Conservation (phyloP, 2,113 vertebrate species). For the Arizona elegans region DNA sequence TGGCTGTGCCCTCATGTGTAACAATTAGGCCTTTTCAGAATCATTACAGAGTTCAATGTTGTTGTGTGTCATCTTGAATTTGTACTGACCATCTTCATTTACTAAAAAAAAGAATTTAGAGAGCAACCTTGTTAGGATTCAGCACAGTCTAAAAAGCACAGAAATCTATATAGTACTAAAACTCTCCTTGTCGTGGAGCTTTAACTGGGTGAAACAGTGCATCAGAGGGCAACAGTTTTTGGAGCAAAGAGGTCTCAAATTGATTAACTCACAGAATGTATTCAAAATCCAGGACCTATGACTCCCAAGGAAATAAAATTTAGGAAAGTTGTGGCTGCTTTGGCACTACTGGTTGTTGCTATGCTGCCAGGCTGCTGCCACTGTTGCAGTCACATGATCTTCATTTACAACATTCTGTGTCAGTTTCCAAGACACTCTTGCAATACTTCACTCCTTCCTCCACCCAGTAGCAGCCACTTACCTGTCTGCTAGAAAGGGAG, state of each 20-base stretch:
- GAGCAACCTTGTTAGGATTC: background rate
- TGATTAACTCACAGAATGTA: background rate
- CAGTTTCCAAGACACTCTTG: background rate
- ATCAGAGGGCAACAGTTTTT: background rate
- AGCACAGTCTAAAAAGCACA: background rate
- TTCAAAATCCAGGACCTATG: background rate
- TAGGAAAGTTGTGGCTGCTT: background rate
- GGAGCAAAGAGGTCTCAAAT: background rate
- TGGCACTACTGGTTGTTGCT: background rate
- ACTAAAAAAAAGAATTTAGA: background rate
- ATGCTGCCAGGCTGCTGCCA: background rate
- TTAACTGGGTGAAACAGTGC: background rate
- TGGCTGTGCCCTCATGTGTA: background rate
- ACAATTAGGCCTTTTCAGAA: background rate
- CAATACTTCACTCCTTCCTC: background rate
- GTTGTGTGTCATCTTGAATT: slow-evolving; percentile 3
- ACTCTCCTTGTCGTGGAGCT: background rate
- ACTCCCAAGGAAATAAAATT: background rate
- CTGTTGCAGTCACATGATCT: background rate
- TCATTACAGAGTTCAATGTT: background rate
- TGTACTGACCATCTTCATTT: background rate
- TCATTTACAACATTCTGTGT: background rate
- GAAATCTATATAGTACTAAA: background rate
- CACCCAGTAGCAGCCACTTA: background rate
- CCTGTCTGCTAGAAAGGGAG: background rate